A percentile compares a stretch with the other conserved stretches of the same genome.
phyloP scores from a whole-genome alignment of 2,113 vertebrate species.

The Sprattus sprattus region DNA sequence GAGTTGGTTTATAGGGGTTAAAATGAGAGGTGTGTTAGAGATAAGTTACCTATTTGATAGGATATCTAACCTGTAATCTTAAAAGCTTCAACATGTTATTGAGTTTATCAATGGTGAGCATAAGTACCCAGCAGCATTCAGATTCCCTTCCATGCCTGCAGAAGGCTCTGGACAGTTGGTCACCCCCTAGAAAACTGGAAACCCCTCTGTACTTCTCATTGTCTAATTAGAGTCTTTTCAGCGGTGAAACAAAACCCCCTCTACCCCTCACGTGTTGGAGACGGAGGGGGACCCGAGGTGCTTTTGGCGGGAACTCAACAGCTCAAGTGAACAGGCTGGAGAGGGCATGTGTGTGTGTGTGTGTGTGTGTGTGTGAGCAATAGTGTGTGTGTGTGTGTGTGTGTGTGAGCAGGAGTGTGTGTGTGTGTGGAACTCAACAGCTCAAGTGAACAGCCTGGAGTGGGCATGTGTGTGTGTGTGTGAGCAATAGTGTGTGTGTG shows the following conservation, averaged over 20 bases:
- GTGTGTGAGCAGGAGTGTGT: no score
- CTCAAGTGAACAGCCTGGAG: no score
- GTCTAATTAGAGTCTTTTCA: slow-evolving; percentile 7
- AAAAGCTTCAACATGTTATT: no score
- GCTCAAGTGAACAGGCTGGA: neutral
- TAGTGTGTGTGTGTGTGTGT: no score
- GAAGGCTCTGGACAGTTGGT: neutral
- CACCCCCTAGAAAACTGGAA: neutral
- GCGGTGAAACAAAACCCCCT: neutral
- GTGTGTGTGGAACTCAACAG: neutral
- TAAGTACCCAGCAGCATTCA: neutral
- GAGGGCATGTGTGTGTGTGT: neutral
- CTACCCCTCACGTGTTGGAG: neutral
- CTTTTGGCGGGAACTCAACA: neutral
- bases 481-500: no score
- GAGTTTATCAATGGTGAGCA: neutral
- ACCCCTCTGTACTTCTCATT: neutral
- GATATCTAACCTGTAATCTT: neutral
- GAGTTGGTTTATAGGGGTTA: neutral
- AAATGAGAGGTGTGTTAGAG: neutral
- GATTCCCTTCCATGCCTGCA: neutral
- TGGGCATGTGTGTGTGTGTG: no score
- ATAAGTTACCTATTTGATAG: neutral
- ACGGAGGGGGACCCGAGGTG: neutral
- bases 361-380: no score